A percentile compares a stretch with the other conserved stretches of the same genome.
Conservation (phyloP, 2,113 vertebrate species). For the Hippocampus comes region DNA sequence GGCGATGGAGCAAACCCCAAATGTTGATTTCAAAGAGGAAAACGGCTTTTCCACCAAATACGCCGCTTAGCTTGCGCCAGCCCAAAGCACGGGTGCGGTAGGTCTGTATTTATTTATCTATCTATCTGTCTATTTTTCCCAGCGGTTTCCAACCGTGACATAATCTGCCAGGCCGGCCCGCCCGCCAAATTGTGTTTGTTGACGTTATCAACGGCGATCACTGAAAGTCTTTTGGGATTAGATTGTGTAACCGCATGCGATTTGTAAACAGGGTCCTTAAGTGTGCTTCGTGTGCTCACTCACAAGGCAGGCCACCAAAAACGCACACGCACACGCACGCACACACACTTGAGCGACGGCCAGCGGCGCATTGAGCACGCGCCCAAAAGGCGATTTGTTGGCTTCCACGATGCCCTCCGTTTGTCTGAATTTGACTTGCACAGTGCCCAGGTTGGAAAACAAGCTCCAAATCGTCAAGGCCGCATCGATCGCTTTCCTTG, state of each 20-base stretch:
- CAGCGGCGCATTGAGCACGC: conserved; percentile 21
- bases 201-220: conserved; percentile 36
- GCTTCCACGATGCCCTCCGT: neutral
- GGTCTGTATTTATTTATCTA: too few species aligned
- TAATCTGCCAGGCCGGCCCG: conserved; percentile 20
- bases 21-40: neutral
- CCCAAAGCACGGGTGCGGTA: neutral
- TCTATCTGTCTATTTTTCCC: neutral
- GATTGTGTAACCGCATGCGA: conserved; percentile 59
- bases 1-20: neutral
- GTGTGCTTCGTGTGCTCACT: conserved; percentile 25
- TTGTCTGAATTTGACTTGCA: neutral
- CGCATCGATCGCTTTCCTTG: too few species aligned
- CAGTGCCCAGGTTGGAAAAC: too few species aligned
- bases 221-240: conserved; percentile 51
- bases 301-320: conserved; percentile 19
- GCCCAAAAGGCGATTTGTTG: neutral
- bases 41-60: neutral
- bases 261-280: conserved; percentile 44
- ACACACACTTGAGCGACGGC: neutral
- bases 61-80: neutral
- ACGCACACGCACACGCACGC: conserved; percentile 28
- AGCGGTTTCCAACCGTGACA: conserved; percentile 1
- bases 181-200: conserved; percentile 26
- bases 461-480: too few species aligned